Evolutionary conservation across 2,888 invertebrate genomes (phyloP), one percentile per base, ranked within the genome.

Genomic region (Erebia aethiops): DNA sequence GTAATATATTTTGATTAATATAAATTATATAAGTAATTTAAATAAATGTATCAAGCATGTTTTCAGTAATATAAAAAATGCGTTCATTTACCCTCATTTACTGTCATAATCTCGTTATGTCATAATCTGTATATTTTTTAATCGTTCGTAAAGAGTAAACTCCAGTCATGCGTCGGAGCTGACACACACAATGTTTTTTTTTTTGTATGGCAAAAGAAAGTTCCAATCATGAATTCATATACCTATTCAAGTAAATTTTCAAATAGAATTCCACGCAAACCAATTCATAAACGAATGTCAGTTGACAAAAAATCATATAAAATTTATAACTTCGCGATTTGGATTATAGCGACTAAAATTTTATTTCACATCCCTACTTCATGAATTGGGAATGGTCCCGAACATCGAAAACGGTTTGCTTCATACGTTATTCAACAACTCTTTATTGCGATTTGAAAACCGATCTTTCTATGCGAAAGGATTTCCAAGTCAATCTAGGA

Each of bases 401-500:
- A 67, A 67, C 67, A 67, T 67, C 49, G 57, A 58, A 67, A 67
- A 67, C 58, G 67, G 67, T 58, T 67, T 67, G 67, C 67, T 67
- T 67, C 67, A 67, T 67, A 67, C 58, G 67, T 67, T 67, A 67
- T 67, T 67, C 67, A 67, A 67, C 58, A 67, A 67, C 67, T 67
- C 67, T 67, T 67, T 67, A 67, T 67, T 67, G 67, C 67, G 67
- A 67, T 67, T 67, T 67, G 67, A 67, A 67, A 67, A 67, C 67
- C 67, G 67, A 67, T 67, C 57, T 58, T 26, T 58, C 67, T 49
- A 26, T 56, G 16, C 64, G 41, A 67, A 58, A 67, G 49, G 57
- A 49, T 58, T 57, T 26, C 49, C 18, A 9, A 57, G 58, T 58
- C 58, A 67, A 67, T 67, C 67, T 43, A 18, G 7, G 43, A 46